Evolutionary conservation across 2,888 invertebrate species (phyloP), one percentile per base, ranked within the genome.

Genomic region (Nipponacmea schrenckii): DNA sequence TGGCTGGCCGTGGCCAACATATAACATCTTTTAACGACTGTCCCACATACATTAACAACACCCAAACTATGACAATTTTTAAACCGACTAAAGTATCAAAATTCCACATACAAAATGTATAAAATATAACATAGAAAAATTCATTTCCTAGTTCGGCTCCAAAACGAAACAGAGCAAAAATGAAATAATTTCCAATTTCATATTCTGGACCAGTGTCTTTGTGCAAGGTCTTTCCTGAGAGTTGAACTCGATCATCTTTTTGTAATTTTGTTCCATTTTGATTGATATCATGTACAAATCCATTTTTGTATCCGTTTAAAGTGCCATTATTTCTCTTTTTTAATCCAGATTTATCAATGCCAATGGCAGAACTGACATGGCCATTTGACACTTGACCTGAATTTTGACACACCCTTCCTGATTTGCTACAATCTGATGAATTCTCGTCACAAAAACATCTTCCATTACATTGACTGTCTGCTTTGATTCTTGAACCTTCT

Each of bases 71-170:
- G 50, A 84, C 81, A 27, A 96, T 93, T 88, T 95, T 91, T 80
- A 96, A 91, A 17, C 95, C 94, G 2, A 96, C 94, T 44, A 93
- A 94, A 26, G 94, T 94, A 90, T 96, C 96, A 72, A 96, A 92
- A 89, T 96, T 97, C 96, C 96, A 97, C 86, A 96, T 94, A 94
- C 95, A 95, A 89, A 95, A 95, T 0, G 96, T 95, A 84, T 96
- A 96, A 86, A 96, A 96, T n/a, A 93, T 91, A 1, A 94, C 93
- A 89, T 96, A 97, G 89, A 97, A 97, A 76, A 94, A 91, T 90
- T 96, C 96, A 90, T 96, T 96, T 0, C 96, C 96, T 44, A 97
- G 90, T 75, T 94, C 93, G 0, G 96, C 95, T 24, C 96, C 96
- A 85, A 96, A 91, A 26, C 93, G 89, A 88, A 96, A 96, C 75